Evolutionary conservation across 2,113 vertebrate genomes (phyloP).

Genomic region (Hippocampus mohnikei): DNA sequence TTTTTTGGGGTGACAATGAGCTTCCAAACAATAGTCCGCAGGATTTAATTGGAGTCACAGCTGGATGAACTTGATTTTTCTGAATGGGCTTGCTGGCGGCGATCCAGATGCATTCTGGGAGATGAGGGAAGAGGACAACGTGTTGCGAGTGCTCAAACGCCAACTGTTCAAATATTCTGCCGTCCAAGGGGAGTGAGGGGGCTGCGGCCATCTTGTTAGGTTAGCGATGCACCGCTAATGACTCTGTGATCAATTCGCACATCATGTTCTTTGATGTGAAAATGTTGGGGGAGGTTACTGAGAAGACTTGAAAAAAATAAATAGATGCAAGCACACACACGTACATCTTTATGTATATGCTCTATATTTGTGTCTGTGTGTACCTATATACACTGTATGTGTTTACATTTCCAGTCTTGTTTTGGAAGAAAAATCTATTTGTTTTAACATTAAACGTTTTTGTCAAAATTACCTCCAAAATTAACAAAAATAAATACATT

Average conservation of each 20-base stretch:
- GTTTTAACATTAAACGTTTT: neutral
- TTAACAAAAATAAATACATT: too few relatives aligned
- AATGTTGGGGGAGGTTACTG: neutral
- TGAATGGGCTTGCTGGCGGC: constrained; percentile 7
- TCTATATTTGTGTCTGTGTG: too few relatives aligned
- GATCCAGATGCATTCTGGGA: constrained; percentile 6
- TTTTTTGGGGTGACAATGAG: neutral
- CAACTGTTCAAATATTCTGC: constrained; percentile 60
- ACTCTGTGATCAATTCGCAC: constrained; percentile 58
- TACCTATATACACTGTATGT: too few relatives aligned
- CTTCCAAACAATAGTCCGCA: neutral
- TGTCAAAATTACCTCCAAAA: too few relatives aligned
- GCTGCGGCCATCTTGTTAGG: constrained; percentile 48
- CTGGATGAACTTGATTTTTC: neutral
- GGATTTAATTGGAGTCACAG: constrained; percentile 6
- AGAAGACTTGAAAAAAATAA: neutral
- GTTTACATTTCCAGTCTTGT: too few relatives aligned
- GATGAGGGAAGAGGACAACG: neutral
- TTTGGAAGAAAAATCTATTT: too few relatives aligned
- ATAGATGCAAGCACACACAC: too few relatives aligned
- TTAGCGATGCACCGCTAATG: constrained; percentile 67
- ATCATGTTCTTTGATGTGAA: constrained; percentile 19
- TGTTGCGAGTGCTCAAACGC: constrained; percentile 30
- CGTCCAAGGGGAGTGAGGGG: constrained; percentile 28
- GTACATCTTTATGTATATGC: too few relatives aligned